Evolutionary conservation across 2,888 invertebrate genomes (phyloP), one percentile per base, ranked within the genome.

Genomic region (Phragmatobia fuliginosa): DNA sequence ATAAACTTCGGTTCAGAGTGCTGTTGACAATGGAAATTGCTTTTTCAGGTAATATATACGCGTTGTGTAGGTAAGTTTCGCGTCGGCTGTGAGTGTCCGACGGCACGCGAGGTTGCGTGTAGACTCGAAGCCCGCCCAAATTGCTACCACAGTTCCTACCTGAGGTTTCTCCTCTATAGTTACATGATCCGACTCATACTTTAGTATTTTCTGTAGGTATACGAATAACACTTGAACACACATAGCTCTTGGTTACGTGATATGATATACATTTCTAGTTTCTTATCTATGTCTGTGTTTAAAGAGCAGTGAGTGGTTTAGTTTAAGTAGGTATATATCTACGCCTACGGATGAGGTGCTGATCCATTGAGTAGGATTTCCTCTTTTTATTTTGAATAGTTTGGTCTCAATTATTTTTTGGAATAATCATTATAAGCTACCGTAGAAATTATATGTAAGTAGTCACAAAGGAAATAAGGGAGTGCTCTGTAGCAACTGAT

Each of bases 71-170:
- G 87, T 83, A 84, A 87, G 87, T 86, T 87, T 82, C 84, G 82
- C 84, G 85, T 85, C 78, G 78, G 77, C 66, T 68, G 83, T 84
- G 84, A 93, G 79, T 88, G 83, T 76, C 91, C 91, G 90, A 62
- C 91, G 91, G 91, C 94, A 94, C 93, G 94, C 93, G 64, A 94
- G 67, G 6, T 94, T 71, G 94, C 94, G 94, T 94, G 93, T 72
- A 71, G 76, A 59, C 76, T 73, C 70, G 67, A 75, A 84, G 84
- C 90, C 89, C 89, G 87, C 85, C 82, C 82, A 81, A 83, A 83
- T 84, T 80, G 83, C 81, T 79, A 72, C 74, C 71, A 82, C 71
- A 75, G 71, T 87, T 80, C 76, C 77, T 85, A 86, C 86, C 86
- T 85, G 85, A 81, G 82, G 82, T 83, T 83, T 79, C 80, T 76